Conservation (phyloP, 2,888 invertebrate genomes). For the Pristionchus mayeri region DNA sequence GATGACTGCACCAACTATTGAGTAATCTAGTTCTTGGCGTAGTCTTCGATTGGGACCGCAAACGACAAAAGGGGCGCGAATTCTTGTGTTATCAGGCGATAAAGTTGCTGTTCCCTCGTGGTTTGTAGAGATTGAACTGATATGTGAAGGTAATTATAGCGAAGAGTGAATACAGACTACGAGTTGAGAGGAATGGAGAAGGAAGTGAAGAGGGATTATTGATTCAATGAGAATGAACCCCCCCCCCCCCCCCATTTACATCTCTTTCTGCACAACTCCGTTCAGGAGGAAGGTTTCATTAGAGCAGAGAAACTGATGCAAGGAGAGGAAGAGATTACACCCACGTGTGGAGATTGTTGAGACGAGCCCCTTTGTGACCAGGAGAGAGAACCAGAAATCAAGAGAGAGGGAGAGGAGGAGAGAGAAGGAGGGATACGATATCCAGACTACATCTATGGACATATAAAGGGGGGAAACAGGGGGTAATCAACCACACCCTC, state of each 20-base stretch:
- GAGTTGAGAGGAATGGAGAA: background rate
- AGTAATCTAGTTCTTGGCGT: no score
- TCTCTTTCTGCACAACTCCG: no score
- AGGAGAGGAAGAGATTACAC: no score
- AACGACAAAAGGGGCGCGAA: conserved; percentile 7
- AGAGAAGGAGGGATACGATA: background rate
- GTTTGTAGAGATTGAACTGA: background rate
- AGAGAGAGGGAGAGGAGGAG: background rate
- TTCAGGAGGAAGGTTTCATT: no score
- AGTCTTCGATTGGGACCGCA: background rate
- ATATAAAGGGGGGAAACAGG: background rate
- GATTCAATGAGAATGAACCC: no score
- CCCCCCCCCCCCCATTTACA: no score
- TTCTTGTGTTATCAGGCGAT: background rate
- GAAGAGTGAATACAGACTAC: background rate
- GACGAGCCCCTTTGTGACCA: no score
- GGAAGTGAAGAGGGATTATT: background rate
- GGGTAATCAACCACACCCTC: background rate
- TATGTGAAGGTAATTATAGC: background rate
- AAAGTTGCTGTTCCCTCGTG: background rate
- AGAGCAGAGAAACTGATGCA: no score
- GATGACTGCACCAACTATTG: no score
- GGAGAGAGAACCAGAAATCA: background rate
- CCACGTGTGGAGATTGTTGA: no score
- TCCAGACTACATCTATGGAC: background rate